A percentile compares a stretch with the other conserved stretches of the same genome.
Evolutionary conservation across 2,113 vertebrate species (phyloP).

Genomic region (Nycticebus coucang): DNA sequence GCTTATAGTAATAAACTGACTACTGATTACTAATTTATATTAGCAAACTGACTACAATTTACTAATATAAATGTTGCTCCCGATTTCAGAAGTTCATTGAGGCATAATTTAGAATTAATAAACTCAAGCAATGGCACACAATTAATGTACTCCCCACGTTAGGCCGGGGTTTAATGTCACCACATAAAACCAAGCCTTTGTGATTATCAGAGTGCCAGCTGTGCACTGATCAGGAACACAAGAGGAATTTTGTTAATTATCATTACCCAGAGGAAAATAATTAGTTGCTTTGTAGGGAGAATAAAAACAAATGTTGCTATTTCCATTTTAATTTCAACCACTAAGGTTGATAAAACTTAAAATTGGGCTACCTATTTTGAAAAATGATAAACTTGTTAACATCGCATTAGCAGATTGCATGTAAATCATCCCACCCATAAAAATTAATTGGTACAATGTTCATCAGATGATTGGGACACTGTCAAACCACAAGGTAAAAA

Average conservation of each 20-base stretch:
- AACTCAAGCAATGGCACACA: background rate
- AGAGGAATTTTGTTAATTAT: conserved; percentile 66
- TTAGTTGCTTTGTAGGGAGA: conserved; percentile 67
- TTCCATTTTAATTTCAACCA: conserved; percentile 72
- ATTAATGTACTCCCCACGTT: conserved; percentile 38
- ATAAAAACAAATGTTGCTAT: conserved; percentile 70
- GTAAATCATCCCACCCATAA: conserved; percentile 62
- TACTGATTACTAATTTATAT: too few species aligned
- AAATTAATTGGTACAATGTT: conserved; percentile 69
- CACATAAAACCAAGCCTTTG: conserved; percentile 50
- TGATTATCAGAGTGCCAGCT: conserved; percentile 66
- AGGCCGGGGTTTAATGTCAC: conserved; percentile 41
- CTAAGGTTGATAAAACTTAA: conserved; percentile 57
- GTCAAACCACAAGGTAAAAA: conserved; percentile 23
- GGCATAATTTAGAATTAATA: conserved; percentile 66
- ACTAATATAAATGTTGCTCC: conserved; percentile 31
- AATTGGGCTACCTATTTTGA: conserved; percentile 52
- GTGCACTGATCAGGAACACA: conserved; percentile 54
- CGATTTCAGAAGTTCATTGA: conserved; percentile 40
- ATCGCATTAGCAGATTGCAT: conserved; percentile 60
- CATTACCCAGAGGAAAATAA: conserved; percentile 65
- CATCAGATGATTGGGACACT: conserved; percentile 29
- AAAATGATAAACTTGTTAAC: conserved; percentile 57
- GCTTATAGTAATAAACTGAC: too few species aligned
- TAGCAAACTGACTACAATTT: background rate